Base-by-base conservation (phyloP, 2,797 vertebrate genomes). In the Nannoperca australis region DNA sequence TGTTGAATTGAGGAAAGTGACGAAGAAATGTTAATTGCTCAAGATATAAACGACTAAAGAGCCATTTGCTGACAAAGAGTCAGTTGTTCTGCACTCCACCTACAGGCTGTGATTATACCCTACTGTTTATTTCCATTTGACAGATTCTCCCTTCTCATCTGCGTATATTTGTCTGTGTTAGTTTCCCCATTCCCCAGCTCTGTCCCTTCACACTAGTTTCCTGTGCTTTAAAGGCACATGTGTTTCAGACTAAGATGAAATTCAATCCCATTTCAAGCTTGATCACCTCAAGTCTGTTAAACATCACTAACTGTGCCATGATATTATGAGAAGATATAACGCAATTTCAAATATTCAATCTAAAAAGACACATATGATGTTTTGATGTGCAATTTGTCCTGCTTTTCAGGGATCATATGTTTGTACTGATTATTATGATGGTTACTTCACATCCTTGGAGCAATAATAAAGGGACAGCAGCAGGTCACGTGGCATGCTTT, bases 391-490 rank as follows among this genome's bases (percentile, higher is more conserved):
- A 70, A 71, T 71, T 62, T 60, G 11, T 15, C 32, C 45, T 30
- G 1, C 22, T 74, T 22, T 44, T 65, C 18, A 61, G 47, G 17
- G 38, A 75, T 80, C 79, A 83, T 51, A 63, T 86, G 75, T 85
- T 63, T 63, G 5, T 30, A 6, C 36, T 61, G 40, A 66, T 45
- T 65, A 63, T 51, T 7, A 45, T 49, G 12, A 51, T 58, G 24
- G 54, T 61, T 50, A 42, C 64, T 49, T 64, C 40, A 58, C 53
- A 73, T 77, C 34, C 49, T 42, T 14, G 14, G 34, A 24, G 24
- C 14, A 51, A 30, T 71, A 58, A 55, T 78, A 34, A 22, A 71
- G 12, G 49, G 64, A 70, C 2, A 61, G 49, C 66, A 45, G 51
- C 50, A 6, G 3, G 38, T 77, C 71, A 76, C 78, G 58, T 78